These are phyloP conservation scores for Bubo blakistoni DNA, from an alignment of 2,113 vertebrate species.

Conservation along the genomic window DNA sequence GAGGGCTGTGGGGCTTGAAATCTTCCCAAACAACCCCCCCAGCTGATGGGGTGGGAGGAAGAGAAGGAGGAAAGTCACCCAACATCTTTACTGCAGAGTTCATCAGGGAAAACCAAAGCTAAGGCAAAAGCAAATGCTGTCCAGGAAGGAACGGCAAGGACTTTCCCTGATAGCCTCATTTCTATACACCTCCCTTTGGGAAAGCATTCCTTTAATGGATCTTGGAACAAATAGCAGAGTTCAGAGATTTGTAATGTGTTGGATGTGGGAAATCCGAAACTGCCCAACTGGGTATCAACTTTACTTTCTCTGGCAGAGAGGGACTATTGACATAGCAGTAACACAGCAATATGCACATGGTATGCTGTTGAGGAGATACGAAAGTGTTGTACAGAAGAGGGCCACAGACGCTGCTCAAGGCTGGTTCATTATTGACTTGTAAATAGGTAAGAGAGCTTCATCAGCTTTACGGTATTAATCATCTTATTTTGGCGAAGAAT, in stretches of 20 bases:
- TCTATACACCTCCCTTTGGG: not conserved
- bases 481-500: not conserved
- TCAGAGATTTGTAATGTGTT: not conserved
- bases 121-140: not conserved
- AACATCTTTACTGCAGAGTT: not conserved
- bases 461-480: not conserved
- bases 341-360: rapidly evolving
- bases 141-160: not conserved
- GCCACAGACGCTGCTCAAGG: not conserved
- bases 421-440: not conserved
- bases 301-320: not conserved
- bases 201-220: not conserved
- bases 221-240: not conserved
- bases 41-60: too few species aligned
- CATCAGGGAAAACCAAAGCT: not conserved
- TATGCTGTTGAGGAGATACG: not conserved
- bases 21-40: not conserved
- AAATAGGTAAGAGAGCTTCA: not conserved
- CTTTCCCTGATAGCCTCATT: not conserved
- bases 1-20: not conserved
- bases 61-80: not conserved
- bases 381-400: not conserved
- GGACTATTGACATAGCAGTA: too few species aligned
- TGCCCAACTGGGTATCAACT: not conserved
- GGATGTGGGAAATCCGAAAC: not conserved